A percentile compares a stretch with the other conserved stretches of the same genome.
phyloP scores from a whole-genome alignment of 2,113 vertebrate species.

The Tyto alba region DNA sequence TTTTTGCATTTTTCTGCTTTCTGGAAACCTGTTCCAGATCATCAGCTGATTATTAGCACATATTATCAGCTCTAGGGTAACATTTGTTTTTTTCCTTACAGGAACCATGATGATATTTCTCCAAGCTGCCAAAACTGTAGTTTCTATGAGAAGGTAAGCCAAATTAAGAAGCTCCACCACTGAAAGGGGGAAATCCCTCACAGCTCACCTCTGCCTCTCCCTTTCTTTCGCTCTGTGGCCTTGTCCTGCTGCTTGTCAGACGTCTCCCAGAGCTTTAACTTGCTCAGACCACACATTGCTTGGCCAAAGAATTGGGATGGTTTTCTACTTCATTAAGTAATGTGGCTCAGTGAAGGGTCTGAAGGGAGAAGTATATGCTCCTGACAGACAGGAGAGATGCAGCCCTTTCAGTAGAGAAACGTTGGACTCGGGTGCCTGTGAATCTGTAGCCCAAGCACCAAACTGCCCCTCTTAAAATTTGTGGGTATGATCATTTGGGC shows the following conservation, averaged over 20 bases:
- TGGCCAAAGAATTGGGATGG: too few species aligned
- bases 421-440: background rate
- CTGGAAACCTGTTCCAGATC: background rate
- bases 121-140: background rate
- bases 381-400: background rate
- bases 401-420: background rate
- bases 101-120: background rate
- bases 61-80: background rate
- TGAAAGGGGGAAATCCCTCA: background rate
- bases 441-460: background rate
- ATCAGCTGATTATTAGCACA: background rate
- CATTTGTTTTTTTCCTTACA: background rate
- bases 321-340: background rate
- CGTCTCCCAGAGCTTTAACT: background rate
- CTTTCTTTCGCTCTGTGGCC: background rate
- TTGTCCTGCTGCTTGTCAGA: background rate
- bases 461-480: background rate
- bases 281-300: background rate
- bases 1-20: background rate
- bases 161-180: background rate
- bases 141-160: background rate
- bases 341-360: background rate
- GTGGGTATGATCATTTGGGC: background rate
- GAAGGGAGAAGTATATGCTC: background rate
- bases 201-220: background rate